Evolutionary conservation across 2,888 invertebrate genomes (phyloP), one percentile per base, ranked within the genome.

Genomic region (Oithona nana): DNA sequence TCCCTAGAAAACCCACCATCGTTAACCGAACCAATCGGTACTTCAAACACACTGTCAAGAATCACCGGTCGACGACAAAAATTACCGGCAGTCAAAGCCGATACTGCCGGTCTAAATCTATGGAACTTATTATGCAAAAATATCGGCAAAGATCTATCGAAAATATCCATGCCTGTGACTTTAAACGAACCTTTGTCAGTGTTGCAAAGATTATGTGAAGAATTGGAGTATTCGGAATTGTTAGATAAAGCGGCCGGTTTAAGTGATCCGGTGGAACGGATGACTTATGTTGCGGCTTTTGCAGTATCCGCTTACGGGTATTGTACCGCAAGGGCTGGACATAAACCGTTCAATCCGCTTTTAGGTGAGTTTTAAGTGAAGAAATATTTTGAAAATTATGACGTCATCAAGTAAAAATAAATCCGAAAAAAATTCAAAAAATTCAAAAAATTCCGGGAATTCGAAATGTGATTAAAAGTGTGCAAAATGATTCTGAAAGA

Each of bases 141-240:
- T 72, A 88, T 88, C 61, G 88, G 88, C 67, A 87, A 87, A 74
- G 88, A 88, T 73, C 75, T 88, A 64, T 84, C 84, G 22, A 86
- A 86, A 74, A 82, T 88, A 55, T 86, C 86, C 65, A 86, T 87
- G 86, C 88, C 87, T 0, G 86, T 88, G 52, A 85, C 85, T 1
- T 77, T 88, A 66, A 88, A 88, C 71, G 87, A 88, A 72, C 88
- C 88, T 0, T 76, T 88, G 0, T 85, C 84, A 69, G 84, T 84
- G 77, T 75, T 87, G 62, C 86, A 84, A 81, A 75, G 86, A 52
- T 76, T 88, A 50, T 86, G 86, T 76, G 87, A 88, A 70, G 87
- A 88, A 71, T 74, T 88, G 61, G 87, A 88, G 70, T 88, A 88
- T 75, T 83, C 82, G 3, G 86, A 86, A 69, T 76, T 88, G 30